These are phyloP conservation scores for Lepidocyrtinus sp. DNA, from an alignment of 2,888 invertebrate species.

Conservation along the genomic window DNA sequence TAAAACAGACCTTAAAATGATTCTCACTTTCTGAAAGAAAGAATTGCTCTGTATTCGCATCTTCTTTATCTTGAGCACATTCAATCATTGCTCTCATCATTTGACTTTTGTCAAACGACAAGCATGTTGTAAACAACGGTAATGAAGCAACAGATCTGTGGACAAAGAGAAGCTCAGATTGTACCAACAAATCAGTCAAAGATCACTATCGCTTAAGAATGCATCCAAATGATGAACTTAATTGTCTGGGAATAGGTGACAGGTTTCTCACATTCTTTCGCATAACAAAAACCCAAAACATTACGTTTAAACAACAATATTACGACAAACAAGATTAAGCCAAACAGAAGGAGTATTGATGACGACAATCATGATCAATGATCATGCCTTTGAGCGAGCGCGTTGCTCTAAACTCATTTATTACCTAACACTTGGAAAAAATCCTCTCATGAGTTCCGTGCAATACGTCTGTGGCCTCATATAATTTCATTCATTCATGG, in stretches of 20 bases:
- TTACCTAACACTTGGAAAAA: background rate
- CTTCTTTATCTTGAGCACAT: conserved; percentile 7
- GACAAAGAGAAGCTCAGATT: conserved; percentile 25
- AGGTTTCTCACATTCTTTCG: conserved; percentile 54
- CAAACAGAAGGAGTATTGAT: background rate
- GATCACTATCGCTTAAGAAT: conserved; percentile 3
- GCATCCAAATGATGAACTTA: conserved; percentile 30
- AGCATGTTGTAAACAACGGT: conserved; percentile 53
- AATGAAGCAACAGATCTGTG: conserved; percentile 42
- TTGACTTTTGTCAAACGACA: conserved; percentile 10
- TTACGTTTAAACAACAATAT: conserved; percentile 21
- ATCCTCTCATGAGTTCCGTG: conserved; percentile 16
- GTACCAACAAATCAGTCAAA: conserved; percentile 45
- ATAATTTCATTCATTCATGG: conserved; percentile 1
- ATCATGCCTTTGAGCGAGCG: background rate
- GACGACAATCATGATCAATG: background rate
- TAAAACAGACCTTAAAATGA: conserved; percentile 32
- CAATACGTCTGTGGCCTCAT: conserved; percentile 30
- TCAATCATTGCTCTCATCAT: conserved; percentile 11
- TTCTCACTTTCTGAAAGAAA: conserved; percentile 26
- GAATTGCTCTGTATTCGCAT: conserved; percentile 5
- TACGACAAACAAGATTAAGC: background rate
- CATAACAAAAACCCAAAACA: conserved; percentile 12
- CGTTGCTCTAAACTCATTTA: background rate
- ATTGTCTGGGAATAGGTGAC: conserved; percentile 55